These are phyloP conservation scores for Daktulosphaira vitifoliae DNA, from an alignment of 1,140 invertebrate genomes.

Conservation along the genomic window DNA sequence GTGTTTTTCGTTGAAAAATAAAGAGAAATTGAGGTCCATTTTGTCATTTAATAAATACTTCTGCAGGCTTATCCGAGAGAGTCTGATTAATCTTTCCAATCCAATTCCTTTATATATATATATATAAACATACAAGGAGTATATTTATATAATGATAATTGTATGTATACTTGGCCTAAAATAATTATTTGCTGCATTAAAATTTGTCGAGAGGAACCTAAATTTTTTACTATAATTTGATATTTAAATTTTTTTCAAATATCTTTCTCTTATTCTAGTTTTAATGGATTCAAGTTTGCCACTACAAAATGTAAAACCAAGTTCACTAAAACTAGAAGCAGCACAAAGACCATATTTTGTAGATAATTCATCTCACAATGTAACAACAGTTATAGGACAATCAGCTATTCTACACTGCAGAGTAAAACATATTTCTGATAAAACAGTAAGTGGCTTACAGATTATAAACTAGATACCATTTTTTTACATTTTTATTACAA, in stretches of 20 bases:
- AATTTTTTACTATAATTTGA: too few relatives aligned
- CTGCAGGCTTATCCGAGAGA: not conserved
- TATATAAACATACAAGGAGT: too few relatives aligned
- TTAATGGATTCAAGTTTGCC: slow-evolving; percentile 17
- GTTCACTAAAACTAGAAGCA: slow-evolving; percentile 10
- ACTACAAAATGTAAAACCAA: slow-evolving; percentile 27
- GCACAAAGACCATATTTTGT: slow-evolving; percentile 67
- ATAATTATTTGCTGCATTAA: too few relatives aligned
- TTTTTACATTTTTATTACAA: too few relatives aligned
- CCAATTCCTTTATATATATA: not conserved
- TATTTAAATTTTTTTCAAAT: too few relatives aligned
- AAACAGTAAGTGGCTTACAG: slow-evolving; percentile 61
- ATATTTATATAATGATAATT: too few relatives aligned
- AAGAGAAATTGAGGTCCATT: slow-evolving; percentile 29
- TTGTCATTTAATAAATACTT: slow-evolving; percentile 31
- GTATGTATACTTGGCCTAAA: too few relatives aligned
- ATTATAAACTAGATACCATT: too few relatives aligned
- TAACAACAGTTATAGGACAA: slow-evolving; percentile 74
- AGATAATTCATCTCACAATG: slow-evolving; percentile 68
- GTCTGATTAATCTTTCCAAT: slow-evolving; percentile 20
- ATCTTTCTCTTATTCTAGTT: slow-evolving; percentile 12
- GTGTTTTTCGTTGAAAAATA: slow-evolving; percentile 10
- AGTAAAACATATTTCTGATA: slow-evolving; percentile 75
- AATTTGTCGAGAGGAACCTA: too few relatives aligned
- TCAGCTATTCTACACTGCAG: slow-evolving; percentile 69